Conservation (phyloP, 2,888 invertebrate genomes). For the Orchesellides sinensis region DNA sequence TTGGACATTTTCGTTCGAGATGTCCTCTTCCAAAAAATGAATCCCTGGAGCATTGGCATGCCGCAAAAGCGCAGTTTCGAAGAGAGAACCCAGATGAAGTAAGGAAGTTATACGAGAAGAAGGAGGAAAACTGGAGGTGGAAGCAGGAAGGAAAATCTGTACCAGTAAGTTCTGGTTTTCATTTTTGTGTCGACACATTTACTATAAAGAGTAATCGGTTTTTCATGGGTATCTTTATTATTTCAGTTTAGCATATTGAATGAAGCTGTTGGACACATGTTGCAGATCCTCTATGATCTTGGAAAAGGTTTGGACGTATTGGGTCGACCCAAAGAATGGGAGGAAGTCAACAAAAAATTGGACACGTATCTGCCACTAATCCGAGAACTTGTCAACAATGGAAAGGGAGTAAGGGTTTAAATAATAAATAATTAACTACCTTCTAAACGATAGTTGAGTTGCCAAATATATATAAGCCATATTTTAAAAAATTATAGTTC, state of each 20-base stretch:
- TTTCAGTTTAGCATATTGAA: background rate
- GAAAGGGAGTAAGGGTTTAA: background rate
- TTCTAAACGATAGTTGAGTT: background rate
- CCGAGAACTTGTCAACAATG: background rate
- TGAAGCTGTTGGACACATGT: background rate
- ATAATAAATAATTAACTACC: background rate
- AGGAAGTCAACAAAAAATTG: background rate
- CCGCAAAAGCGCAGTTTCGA: background rate
- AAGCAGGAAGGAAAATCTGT: background rate
- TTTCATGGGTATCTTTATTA: background rate
- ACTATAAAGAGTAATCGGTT: background rate
- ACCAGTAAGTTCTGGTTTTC: background rate
- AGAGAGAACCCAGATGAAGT: background rate
- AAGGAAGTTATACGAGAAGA: background rate
- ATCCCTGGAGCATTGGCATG: background rate
- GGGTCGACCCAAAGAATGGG: slow-evolving; percentile 16
- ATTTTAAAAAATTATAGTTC: background rate
- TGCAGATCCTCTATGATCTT: background rate
- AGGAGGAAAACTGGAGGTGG: background rate
- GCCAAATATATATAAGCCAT: background rate
- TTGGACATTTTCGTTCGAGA: background rate
- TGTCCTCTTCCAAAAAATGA: background rate
- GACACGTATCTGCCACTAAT: background rate
- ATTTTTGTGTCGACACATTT: slow-evolving; percentile 13
- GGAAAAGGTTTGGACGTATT: background rate